Percentiles rank a stretch among this genome's conserved stretches.
These are phyloP conservation scores for Melinaea menophilus DNA, from an alignment of 2,888 invertebrate genomes.

Conservation along the genomic window DNA sequence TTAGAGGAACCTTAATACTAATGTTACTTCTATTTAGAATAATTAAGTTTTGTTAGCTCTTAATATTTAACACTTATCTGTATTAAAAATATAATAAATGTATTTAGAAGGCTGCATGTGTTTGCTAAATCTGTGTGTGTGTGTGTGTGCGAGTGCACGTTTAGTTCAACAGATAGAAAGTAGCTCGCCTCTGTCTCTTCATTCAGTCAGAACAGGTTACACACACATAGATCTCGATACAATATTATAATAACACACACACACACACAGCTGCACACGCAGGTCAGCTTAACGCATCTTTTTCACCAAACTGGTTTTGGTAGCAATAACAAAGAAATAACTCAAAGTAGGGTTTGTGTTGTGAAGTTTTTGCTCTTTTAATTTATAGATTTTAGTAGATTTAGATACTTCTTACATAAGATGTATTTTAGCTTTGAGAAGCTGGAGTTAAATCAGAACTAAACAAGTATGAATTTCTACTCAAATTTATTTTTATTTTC, in stretches of 20 bases:
- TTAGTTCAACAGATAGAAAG: slow-evolving; percentile 57
- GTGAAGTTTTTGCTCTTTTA: slow-evolving; percentile 35
- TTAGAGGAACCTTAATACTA: too few species aligned
- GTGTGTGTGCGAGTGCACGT: neutral
- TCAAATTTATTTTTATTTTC: too few species aligned
- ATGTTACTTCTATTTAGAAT: too few species aligned
- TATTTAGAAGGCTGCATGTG: too few species aligned
- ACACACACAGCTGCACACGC: slow-evolving; percentile 49
- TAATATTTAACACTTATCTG: too few species aligned
- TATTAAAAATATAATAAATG: too few species aligned
- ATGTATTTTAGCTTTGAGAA: slow-evolving; percentile 14
- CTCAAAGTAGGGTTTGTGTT: slow-evolving; percentile 50
- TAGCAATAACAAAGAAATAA: slow-evolving; percentile 64
- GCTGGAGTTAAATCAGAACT: too few species aligned
- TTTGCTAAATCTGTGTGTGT: too few species aligned
- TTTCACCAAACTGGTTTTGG: slow-evolving; percentile 65
- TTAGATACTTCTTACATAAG: slow-evolving; percentile 34
- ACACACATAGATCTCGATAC: slow-evolving; percentile 45
- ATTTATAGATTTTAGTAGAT: slow-evolving; percentile 6
- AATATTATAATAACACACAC: slow-evolving; percentile 35
- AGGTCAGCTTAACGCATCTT: slow-evolving; percentile 65
- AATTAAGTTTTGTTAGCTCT: too few species aligned
- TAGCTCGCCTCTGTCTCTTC: slow-evolving; percentile 75
- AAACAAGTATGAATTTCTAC: too few species aligned
- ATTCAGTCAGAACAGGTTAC: slow-evolving; percentile 73